phyloP scores from a whole-genome alignment of 2,113 vertebrate species.

The Paradoxurus hermaphroditus region DNA sequence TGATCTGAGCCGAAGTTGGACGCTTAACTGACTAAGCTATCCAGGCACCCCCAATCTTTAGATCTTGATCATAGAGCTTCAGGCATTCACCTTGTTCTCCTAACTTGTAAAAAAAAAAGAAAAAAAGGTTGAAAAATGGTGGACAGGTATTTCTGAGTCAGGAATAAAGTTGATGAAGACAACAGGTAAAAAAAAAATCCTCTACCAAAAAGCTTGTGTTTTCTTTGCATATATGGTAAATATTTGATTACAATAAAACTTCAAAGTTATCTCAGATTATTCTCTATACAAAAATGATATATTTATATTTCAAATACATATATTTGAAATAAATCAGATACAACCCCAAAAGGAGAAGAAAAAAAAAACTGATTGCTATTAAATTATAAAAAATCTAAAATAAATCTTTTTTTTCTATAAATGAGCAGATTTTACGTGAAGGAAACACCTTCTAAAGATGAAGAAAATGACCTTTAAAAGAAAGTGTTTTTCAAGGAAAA shows the following conservation, averaged over 20 bases:
- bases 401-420: background rate
- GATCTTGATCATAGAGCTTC: background rate
- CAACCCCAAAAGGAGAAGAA: background rate
- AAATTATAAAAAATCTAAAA: slow-evolving; percentile 4
- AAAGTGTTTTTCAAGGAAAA: background rate
- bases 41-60: too few species aligned
- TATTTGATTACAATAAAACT: background rate
- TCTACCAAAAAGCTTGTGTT: background rate
- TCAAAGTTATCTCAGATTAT: background rate
- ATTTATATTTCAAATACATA: background rate
- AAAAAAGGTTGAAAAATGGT: background rate
- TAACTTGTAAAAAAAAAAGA: background rate
- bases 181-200: background rate
- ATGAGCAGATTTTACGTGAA: background rate
- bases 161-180: background rate
- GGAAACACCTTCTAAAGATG: background rate
- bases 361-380: background rate
- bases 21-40: too few species aligned
- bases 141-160: background rate
- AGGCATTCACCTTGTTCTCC: background rate
- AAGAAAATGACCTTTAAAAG: background rate
- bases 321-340: background rate
- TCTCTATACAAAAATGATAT: background rate
- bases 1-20: too few species aligned
- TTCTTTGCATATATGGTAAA: background rate